Percentiles rank a stretch among this genome's conserved stretches.
phyloP scores from a whole-genome alignment of 1,140 invertebrate genomes.

The Thaumatotibia leucotreta region DNA sequence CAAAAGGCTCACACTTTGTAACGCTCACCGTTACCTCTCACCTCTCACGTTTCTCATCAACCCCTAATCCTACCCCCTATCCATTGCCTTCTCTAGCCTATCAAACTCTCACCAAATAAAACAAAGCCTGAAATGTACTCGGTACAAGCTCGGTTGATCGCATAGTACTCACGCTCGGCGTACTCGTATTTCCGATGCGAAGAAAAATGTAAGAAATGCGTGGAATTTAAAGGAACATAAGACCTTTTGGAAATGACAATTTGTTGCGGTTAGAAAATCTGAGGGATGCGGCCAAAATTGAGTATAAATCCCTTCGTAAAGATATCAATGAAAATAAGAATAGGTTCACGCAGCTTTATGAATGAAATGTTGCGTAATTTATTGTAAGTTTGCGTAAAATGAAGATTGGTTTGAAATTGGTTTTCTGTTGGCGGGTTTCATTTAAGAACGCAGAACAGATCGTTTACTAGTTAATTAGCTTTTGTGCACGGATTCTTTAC shows the following conservation, averaged over 20 bases:
- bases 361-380: background rate
- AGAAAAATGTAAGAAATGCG: background rate
- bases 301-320: slow-evolving; percentile 16
- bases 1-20: slow-evolving; percentile 75
- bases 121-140: slow-evolving; percentile 34
- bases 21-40: slow-evolving; percentile 64
- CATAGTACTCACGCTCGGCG: slow-evolving; percentile 17
- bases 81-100: slow-evolving; percentile 34
- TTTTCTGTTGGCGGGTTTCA: background rate
- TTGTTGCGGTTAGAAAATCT: background rate
- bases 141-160: slow-evolving; percentile 12
- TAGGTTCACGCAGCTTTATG: background rate
- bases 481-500: too few species aligned
- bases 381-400: background rate
- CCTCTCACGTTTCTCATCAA: slow-evolving; percentile 28
- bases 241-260: background rate
- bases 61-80: slow-evolving; percentile 20
- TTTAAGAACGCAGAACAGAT: too few species aligned
- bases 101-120: background rate
- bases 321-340: slow-evolving; percentile 25
- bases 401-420: background rate
- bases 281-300: slow-evolving; percentile 3
- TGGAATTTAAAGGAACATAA: background rate
- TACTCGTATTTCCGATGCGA: background rate
- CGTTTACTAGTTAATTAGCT: too few species aligned